phyloP scores from a whole-genome alignment of 1,140 invertebrate species.

The Heliconius eleuchia region DNA sequence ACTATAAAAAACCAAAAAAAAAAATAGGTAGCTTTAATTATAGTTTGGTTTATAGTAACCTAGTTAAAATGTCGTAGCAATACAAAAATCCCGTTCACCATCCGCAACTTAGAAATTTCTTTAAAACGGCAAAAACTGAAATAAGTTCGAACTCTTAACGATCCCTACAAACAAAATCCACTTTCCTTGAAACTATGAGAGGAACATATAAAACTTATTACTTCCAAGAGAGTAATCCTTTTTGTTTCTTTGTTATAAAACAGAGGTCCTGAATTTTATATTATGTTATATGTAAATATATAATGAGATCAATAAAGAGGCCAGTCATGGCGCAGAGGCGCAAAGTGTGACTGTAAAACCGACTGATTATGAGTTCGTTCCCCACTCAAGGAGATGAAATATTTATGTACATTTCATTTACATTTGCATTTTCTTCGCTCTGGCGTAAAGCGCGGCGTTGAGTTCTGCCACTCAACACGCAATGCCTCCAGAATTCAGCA shows the following conservation, averaged over 20 bases:
- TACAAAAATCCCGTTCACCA: background rate
- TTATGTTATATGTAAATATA: background rate
- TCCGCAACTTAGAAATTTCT: background rate
- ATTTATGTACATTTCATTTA: too few species aligned
- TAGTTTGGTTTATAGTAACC: background rate
- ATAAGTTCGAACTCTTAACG: slow-evolving; percentile 34
- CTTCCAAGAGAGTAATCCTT: slow-evolving; percentile 67
- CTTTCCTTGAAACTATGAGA: slow-evolving; percentile 67
- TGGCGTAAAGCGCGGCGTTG: too few species aligned
- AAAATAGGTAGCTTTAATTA: background rate
- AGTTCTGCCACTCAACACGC: too few species aligned
- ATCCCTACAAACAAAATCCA: slow-evolving; percentile 55
- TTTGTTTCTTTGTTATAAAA: slow-evolving; percentile 56
- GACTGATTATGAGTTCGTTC: too few species aligned
- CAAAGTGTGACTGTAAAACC: too few species aligned
- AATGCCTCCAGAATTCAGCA: too few species aligned
- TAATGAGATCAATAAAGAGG: background rate
- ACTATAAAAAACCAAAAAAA: too few species aligned
- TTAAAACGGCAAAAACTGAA: slow-evolving; percentile 25
- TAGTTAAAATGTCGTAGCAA: background rate
- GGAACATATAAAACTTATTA: slow-evolving; percentile 68
- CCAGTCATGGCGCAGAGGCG: too few species aligned
- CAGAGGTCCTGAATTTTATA: slow-evolving; percentile 18
- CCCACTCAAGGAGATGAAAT: too few species aligned
- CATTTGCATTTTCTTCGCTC: too few species aligned